Evolutionary conservation across 1,140 invertebrate genomes (phyloP).

Genomic region (Apolygus lucorum): DNA sequence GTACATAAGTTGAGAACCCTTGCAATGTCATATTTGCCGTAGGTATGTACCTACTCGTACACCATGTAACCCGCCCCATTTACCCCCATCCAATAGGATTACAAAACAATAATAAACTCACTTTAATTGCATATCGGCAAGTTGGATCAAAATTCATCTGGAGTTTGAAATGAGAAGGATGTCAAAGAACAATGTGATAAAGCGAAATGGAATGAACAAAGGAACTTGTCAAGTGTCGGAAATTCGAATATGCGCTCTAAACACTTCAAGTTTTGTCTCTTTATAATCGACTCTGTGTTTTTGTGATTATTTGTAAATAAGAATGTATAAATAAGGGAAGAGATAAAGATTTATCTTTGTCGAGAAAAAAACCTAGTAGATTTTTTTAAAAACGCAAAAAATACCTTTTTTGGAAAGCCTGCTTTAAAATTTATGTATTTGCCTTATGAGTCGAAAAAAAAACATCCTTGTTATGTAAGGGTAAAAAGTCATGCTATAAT

Average conservation of each 20-base stretch:
- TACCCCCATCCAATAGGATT: too few species aligned
- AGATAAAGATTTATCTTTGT: neutral
- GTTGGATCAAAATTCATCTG: too few species aligned
- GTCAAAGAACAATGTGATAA: too few species aligned
- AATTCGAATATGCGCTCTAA: neutral
- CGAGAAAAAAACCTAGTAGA: neutral
- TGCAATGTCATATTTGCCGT: too few species aligned
- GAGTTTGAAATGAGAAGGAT: too few species aligned
- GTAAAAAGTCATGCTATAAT: too few species aligned
- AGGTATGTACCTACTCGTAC: too few species aligned
- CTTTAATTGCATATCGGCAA: neutral
- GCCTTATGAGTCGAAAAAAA: neutral
- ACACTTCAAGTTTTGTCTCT: neutral
- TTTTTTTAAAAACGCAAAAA: neutral
- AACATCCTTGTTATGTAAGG: neutral
- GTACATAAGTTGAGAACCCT: neutral
- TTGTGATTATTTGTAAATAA: neutral
- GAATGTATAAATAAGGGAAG: neutral
- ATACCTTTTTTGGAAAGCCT: neutral
- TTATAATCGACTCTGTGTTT: neutral
- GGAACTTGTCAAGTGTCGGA: neutral
- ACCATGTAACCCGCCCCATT: too few species aligned
- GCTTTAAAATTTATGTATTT: neutral
- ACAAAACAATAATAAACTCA: too few species aligned
- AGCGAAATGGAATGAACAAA: too few species aligned